Base-by-base conservation (phyloP, 2,888 invertebrate genomes). In the Drosophila multiciliata region DNA sequence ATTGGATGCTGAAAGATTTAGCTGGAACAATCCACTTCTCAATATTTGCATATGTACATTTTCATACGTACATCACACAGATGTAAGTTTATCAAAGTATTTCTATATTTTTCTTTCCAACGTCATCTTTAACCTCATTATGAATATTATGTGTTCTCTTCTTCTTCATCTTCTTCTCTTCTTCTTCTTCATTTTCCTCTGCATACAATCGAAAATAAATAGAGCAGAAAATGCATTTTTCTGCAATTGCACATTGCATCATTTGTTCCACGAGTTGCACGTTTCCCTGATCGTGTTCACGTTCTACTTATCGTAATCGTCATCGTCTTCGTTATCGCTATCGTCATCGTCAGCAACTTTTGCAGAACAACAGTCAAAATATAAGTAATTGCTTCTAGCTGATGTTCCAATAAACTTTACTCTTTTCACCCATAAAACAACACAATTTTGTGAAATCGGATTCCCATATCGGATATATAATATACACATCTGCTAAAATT, bases 161-260 rank as follows among this genome's bases (percentile, higher is more conserved):
- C 11, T 8, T 33, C 38, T 7, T 38, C 40, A 17, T 2, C 49
- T 17, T 1, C 29, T 0, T 17, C 3, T 36, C 38, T 5, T 52
- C 42, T 26, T 52, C 11, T 38, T 2, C 32, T 35, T 17, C 32
- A 40, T 33, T 63, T 67, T 65, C 53, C 62, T 38, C 67, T 72
- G 40, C 38, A 58, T 48, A 68, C 53, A 36, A 66, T 66, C 15
- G 15, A 60, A 53, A 78, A 71, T 66, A 83, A 83, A 78, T 73
- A 73, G 83, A 73, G 83, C 86, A 75, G 71, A 71, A 45, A 77
- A 69, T 72, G 75, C 75, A 82, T 66, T 77, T 80, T 59, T 68
- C 54, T 48, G 53, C 63, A 75, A 78, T 81, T 81, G 80, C 73
- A 66, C 53, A 64, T 72, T 75, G 63, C 72, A 50, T 79, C 62